Evolutionary conservation across 2,113 vertebrate genomes (phyloP).

Genomic region (Mixornis gularis): DNA sequence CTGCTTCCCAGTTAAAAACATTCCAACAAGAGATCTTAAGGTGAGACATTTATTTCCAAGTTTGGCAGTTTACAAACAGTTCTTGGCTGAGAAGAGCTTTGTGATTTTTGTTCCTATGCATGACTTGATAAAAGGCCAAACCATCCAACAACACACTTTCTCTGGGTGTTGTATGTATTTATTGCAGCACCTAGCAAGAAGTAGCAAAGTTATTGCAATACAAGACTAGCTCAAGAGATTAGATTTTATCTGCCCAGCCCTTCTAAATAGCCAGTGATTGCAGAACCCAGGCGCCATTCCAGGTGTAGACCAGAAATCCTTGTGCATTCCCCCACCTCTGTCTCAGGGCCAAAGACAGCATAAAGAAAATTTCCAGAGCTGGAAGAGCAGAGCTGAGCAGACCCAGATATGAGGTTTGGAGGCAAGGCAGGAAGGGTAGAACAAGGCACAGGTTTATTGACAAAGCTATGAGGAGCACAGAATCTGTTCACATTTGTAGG

Average conservation of each 20-base stretch:
- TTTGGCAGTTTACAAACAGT: not conserved
- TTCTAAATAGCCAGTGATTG: not conserved
- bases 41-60: not conserved
- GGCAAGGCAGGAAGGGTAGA: not conserved
- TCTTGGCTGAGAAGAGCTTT: not conserved
- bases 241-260: not conserved
- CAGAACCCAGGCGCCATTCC: not conserved
- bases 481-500: not conserved
- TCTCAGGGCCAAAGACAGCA: fast-evolving
- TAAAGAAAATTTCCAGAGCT: not conserved
- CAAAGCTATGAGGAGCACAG: not conserved
- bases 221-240: not conserved
- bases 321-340: not conserved
- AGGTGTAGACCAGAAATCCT: not conserved
- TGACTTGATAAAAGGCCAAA: not conserved
- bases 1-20: not conserved
- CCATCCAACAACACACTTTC: not conserved
- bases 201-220: not conserved
- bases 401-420: not conserved
- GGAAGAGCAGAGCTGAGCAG: not conserved
- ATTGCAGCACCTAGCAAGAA: not conserved
- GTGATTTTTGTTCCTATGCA: not conserved
- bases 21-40: not conserved
- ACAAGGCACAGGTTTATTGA: not conserved
- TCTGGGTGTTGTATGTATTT: not conserved